Conservation (phyloP, 2,888 invertebrate genomes). For the Spilosoma lubricipeda region DNA sequence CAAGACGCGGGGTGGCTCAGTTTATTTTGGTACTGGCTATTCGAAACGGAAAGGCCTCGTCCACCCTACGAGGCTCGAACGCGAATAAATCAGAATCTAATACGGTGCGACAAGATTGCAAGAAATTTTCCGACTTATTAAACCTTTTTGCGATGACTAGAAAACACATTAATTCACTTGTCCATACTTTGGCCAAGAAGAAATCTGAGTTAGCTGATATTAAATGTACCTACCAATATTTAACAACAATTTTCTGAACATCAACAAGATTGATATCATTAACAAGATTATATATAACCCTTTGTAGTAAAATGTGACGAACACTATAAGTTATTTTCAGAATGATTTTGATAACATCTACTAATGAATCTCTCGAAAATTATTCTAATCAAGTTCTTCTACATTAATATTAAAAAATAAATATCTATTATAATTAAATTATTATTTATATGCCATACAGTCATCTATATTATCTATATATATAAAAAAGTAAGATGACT, state of each 20-base stretch:
- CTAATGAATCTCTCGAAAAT: not conserved
- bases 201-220: conserved; percentile 25
- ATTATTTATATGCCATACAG: conserved; percentile 33
- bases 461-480: too few relatives aligned
- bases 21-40: conserved; percentile 58
- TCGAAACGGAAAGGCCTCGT: conserved; percentile 69
- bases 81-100: conserved; percentile 84
- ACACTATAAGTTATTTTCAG: too few relatives aligned
- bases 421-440: too few relatives aligned
- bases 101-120: conserved; percentile 78
- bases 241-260: not conserved
- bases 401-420: too few relatives aligned
- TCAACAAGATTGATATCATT: not conserved
- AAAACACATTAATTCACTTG: conserved; percentile 33
- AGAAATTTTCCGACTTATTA: conserved; percentile 80
- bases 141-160: conserved; percentile 63
- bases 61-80: conserved; percentile 74
- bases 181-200: conserved; percentile 14
- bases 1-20: conserved; percentile 60
- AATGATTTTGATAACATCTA: too few relatives aligned
- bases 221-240: not conserved
- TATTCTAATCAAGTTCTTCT: not conserved
- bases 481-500: too few relatives aligned
- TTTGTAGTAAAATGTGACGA: not conserved
- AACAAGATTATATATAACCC: not conserved